Evolutionary conservation across 2,113 vertebrate genomes (phyloP).

Genomic region (Apodemus speciosus): DNA sequence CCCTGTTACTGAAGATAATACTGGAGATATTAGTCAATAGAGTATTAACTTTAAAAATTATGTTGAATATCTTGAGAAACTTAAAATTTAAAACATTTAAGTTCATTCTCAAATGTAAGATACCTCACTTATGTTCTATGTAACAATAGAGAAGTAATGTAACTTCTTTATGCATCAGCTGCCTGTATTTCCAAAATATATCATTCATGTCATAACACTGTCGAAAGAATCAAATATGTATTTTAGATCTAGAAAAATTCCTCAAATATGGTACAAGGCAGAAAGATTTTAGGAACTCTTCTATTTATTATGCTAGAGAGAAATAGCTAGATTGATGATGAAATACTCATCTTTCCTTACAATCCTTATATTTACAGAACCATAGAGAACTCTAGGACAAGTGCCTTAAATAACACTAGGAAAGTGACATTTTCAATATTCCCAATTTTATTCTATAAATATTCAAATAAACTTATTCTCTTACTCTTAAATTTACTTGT

Average conservation of each 20-base stretch:
- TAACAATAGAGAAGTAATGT: not conserved
- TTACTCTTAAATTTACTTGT: too few relatives aligned
- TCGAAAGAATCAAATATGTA: not conserved
- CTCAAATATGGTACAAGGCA: not conserved
- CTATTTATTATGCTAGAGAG: not conserved
- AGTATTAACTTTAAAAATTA: not conserved
- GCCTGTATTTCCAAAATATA: conserved; percentile 6
- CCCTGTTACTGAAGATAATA: not conserved
- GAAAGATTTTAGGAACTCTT: not conserved
- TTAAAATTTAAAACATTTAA: not conserved
- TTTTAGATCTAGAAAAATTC: not conserved
- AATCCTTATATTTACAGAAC: not conserved
- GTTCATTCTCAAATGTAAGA: not conserved
- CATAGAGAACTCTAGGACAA: not conserved
- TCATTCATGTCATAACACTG: not conserved
- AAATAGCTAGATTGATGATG: not conserved
- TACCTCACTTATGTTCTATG: not conserved
- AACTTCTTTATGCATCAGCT: not conserved
- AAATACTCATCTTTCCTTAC: not conserved
- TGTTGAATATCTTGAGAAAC: not conserved
- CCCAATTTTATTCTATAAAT: too few relatives aligned
- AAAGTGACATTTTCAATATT: too few relatives aligned
- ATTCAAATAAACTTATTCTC: too few relatives aligned
- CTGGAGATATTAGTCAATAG: not conserved
- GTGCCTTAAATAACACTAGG: too few relatives aligned